These are phyloP conservation scores for Zoanthus sociatus DNA, from an alignment of 92 coral and sea anemone species.

Conservation along the genomic window DNA sequence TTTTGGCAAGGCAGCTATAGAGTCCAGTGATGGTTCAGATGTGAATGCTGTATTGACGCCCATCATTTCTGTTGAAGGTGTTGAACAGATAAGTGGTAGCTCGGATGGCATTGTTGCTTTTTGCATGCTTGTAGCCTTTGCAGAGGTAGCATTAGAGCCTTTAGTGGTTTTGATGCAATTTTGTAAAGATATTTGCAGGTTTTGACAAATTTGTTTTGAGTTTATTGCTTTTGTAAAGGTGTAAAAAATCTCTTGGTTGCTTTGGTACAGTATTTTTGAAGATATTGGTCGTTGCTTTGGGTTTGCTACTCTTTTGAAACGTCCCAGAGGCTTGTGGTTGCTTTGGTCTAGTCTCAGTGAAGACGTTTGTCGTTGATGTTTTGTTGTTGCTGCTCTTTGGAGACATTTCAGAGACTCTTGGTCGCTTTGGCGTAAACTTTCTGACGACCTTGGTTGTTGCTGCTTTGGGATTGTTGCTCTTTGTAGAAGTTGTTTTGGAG, in stretches of 20 bases:
- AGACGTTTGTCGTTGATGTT: background rate
- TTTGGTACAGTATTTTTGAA: background rate
- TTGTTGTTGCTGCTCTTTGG: background rate
- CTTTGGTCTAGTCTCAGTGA: background rate
- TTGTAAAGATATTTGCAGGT: conserved; percentile 37
- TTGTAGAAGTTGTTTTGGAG: background rate
- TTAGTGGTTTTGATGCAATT: background rate
- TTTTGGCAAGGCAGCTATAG: conserved; percentile 39
- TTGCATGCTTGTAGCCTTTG: conserved; percentile 36
- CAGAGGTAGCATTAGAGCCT: conserved; percentile 30
- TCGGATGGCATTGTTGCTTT: conserved; percentile 38
- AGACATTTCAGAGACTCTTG: background rate
- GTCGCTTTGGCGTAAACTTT: background rate
- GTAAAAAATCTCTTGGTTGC: conserved; percentile 33
- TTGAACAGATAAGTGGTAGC: conserved; percentile 39
- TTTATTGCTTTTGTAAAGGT: conserved; percentile 25
- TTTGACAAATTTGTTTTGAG: conserved; percentile 31
- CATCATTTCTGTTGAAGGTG: conserved; percentile 49
- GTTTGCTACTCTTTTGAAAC: background rate
- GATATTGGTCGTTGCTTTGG: background rate
- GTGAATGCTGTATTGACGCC: conserved; percentile 40
- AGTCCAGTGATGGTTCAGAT: conserved; percentile 39
- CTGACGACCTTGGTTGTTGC: background rate
- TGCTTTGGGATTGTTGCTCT: background rate
- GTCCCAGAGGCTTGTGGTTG: background rate